Conservation (phyloP, 2,113 vertebrate genomes). For the Clarias macrocephalus region DNA sequence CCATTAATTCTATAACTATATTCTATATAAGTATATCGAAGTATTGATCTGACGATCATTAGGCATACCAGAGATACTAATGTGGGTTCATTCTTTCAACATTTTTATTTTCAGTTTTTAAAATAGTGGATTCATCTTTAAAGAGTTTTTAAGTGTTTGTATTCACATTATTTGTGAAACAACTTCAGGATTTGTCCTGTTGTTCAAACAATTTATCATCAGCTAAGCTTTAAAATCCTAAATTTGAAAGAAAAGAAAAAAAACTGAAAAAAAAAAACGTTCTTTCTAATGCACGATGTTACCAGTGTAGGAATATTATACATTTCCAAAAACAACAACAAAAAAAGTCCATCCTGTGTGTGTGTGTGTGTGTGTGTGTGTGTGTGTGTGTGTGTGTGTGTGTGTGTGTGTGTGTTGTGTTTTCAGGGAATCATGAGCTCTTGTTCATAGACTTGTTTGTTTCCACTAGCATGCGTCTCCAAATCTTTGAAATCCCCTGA, state of each 20-base stretch:
- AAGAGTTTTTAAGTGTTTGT: neutral
- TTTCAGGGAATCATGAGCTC: constrained; percentile 3
- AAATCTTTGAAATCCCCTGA: constrained; percentile 22
- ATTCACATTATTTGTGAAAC: neutral
- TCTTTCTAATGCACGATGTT: neutral
- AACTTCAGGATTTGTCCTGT: neutral
- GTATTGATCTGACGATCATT: neutral
- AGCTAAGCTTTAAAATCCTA: neutral
- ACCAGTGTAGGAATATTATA: neutral
- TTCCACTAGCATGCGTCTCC: neutral
- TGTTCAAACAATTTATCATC: neutral
- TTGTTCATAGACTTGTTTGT: neutral
- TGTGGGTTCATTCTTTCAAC: neutral
- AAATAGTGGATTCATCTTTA: neutral
- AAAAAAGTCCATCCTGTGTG: neutral
- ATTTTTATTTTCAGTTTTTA: neutral
- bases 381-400: neutral
- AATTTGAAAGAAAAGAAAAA: neutral
- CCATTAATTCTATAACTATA: neutral
- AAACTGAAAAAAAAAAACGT: neutral
- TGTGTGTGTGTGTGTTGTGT: neutral
- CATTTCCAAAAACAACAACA: neutral
- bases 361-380: neutral
- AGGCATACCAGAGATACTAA: neutral
- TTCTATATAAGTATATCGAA: neutral